These are phyloP conservation scores for Tetranychus urticae DNA, from an alignment of 1,140 invertebrate species.

Conservation along the genomic window DNA sequence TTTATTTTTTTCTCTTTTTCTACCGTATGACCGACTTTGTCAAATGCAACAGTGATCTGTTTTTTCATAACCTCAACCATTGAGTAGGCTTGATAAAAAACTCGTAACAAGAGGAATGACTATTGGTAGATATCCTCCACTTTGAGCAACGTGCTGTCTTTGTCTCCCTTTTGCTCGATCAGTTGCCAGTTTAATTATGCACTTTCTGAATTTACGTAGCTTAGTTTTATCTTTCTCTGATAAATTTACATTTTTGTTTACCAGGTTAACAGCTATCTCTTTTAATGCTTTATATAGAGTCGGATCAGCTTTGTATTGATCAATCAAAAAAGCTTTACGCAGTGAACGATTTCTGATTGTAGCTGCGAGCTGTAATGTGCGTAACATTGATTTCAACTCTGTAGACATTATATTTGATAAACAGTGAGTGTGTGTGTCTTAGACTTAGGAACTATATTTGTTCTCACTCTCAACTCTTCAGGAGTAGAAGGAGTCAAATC, in stretches of 20 bases:
- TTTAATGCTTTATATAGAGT: neutral
- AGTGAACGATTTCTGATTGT: neutral
- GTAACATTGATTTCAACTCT: no score
- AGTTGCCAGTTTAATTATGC: neutral
- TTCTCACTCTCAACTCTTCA: no score
- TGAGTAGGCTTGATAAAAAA: no score
- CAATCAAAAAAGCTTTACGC: neutral
- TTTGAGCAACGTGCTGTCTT: neutral
- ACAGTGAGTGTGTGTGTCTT: no score
- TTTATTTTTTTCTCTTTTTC: no score
- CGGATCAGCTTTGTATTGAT: no score
- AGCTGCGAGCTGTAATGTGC: neutral
- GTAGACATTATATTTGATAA: no score
- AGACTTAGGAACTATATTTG: no score
- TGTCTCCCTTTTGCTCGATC: neutral
- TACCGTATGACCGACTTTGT: no score
- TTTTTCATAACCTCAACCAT: no score
- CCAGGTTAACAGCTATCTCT: neutral
- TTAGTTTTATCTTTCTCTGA: neutral
- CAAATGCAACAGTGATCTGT: no score
- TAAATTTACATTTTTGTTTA: neutral
- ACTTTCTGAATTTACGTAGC: neutral
- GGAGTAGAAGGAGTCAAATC: constrained; percentile 14
- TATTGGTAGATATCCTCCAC: neutral
- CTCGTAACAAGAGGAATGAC: constrained; percentile 9